Base-by-base conservation (phyloP, 2,113 vertebrate genomes). In the Mormoops blainvillei region DNA sequence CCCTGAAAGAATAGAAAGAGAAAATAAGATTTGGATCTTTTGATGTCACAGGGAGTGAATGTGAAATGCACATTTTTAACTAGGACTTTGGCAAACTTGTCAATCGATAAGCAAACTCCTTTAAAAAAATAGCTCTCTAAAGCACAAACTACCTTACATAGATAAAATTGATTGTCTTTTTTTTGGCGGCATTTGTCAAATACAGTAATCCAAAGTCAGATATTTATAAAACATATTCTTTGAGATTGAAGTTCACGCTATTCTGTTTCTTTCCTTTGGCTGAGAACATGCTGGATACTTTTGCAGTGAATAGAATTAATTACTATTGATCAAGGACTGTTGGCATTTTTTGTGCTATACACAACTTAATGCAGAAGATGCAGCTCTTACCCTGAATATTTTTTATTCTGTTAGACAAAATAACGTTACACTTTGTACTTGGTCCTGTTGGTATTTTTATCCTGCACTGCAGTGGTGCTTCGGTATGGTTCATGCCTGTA, bases 1-100 rank as follows among this genome's bases (percentile, higher is more conserved):
- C 22, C 7, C 24, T 56, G 84, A 91, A 95, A 94, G 76, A 65
- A 90, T 83, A 52, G 50, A 70, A 73, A 70, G 24, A 65, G 63
- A 87, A n/a, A 81, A 58, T 50, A 84, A 94, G 83, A 94, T 97
- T 41, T 18, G 20, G 31, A 95, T 97, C 87, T 94, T 45, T 89
- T 71, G 91, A 89, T 89, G 61, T 96, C 91, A 87, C 58, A 12
- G 74, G 19, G 26, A 86, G 31, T 89, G 87, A 96, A 81, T 28
- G 73, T 20, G 58, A 93, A 97, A 77, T 48, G 73, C 24, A 12
- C 56, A 48, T 67, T 95, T 93, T 95, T 93, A 95, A 95, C 43
- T 93, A 95, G 56, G 65, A 58, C 87, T 88, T 63, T 38, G 36
- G 61, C 80, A 89, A 92, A 73, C 20, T 54, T 73, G 63, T 92